These are phyloP conservation scores for Melipona quadrifasciata DNA, from an alignment of 1,140 invertebrate species.

Conservation along the genomic window DNA sequence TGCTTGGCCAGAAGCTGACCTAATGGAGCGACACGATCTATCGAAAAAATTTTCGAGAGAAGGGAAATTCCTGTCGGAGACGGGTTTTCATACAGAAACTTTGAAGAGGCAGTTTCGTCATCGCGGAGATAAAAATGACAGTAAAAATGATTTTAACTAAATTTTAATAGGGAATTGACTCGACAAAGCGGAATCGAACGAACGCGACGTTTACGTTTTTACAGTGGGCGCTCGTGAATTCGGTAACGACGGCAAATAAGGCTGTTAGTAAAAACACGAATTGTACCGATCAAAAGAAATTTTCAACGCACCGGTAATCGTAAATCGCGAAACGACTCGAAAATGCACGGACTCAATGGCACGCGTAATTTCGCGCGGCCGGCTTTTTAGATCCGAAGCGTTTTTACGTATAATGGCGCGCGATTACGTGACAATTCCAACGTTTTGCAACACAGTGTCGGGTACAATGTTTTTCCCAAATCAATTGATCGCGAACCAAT, in stretches of 20 bases:
- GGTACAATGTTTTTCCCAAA: constrained; percentile 10
- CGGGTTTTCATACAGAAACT: neutral
- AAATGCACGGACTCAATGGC: neutral
- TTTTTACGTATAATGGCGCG: constrained; percentile 43
- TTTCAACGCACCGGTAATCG: constrained; percentile 27
- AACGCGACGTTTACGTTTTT: neutral
- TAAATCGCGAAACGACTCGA: constrained; percentile 10
- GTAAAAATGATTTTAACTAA: neutral
- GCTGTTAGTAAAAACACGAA: neutral
- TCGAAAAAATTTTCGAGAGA: neutral
- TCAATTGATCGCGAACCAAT: constrained; percentile 28
- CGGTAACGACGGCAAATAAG: constrained; percentile 12
- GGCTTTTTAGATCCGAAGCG: neutral
- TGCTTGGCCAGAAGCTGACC: neutral
- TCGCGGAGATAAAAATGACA: no score
- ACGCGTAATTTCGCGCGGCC: constrained; percentile 22
- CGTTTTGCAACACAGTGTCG: neutral
- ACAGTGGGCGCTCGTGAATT: neutral
- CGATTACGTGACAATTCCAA: constrained; percentile 28
- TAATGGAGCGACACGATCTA: neutral
- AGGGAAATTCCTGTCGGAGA: accelerated
- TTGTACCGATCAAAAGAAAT: constrained; percentile 39
- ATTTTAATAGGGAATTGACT: neutral
- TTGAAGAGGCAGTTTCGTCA: neutral
- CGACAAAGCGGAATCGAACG: neutral